Conservation (phyloP, 2,888 invertebrate species). For the Himalopsyche japonica region DNA sequence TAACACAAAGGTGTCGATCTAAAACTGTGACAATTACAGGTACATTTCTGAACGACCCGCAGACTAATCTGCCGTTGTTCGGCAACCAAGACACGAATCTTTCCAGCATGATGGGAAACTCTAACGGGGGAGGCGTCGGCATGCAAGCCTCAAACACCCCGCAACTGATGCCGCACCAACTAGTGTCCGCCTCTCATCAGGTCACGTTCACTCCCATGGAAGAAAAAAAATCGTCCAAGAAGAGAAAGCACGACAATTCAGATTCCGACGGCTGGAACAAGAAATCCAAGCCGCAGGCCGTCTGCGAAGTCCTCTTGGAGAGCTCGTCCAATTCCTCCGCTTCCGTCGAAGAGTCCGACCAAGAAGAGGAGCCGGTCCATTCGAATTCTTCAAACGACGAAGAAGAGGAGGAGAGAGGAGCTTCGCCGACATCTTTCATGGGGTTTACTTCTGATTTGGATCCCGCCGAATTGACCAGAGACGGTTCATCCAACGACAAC, state of each 20-base stretch:
- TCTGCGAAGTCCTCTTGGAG: constrained; percentile 62
- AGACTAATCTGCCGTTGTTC: constrained; percentile 51
- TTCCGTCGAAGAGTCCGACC: constrained; percentile 53
- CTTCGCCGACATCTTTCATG: constrained; percentile 57
- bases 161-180: constrained; percentile 4
- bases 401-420: constrained; percentile 49
- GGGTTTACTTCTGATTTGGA: constrained; percentile 68
- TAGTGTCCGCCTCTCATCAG: constrained; percentile 42
- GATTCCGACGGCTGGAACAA: constrained; percentile 55
- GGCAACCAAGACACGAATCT: constrained; percentile 48
- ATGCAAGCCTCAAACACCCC: constrained; percentile 18
- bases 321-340: constrained; percentile 66
- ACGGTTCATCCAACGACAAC: constrained; percentile 54
- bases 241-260: constrained; percentile 58
- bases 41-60: constrained; percentile 55
- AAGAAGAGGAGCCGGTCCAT: constrained; percentile 54
- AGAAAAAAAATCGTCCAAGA: constrained; percentile 48
- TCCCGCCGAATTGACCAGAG: constrained; percentile 59
- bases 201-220: constrained; percentile 47
- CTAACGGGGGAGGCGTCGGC: constrained; percentile 20
- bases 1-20: neutral
- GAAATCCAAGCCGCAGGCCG: constrained; percentile 63
- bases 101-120: constrained; percentile 33
- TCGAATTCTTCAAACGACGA: constrained; percentile 56
- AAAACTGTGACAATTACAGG: constrained; percentile 45